phyloP scores from a whole-genome alignment of 2,888 invertebrate species.

The Crocallis elinguaria region DNA sequence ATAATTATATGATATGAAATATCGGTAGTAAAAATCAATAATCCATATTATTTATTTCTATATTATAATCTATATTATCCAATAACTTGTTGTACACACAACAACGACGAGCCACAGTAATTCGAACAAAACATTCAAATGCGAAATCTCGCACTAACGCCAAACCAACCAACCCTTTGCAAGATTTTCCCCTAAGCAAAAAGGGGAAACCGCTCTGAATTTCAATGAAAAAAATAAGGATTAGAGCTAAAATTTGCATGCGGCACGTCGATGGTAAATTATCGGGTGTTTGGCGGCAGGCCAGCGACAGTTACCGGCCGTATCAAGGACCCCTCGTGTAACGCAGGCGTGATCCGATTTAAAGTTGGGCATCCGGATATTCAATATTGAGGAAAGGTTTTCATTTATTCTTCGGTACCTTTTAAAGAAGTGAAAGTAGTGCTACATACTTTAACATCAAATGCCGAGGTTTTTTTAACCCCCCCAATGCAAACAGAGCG shows the following conservation, averaged over 20 bases:
- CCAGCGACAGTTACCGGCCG: slow-evolving; percentile 64
- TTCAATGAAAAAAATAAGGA: slow-evolving; percentile 61
- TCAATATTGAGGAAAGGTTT: slow-evolving; percentile 9
- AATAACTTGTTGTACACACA: no score
- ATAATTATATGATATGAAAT: no score
- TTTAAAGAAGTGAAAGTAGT: no score
- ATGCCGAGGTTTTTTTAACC: no score
- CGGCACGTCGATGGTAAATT: slow-evolving; percentile 70
- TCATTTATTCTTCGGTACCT: not conserved
- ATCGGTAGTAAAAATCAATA: no score
- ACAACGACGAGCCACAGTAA: no score
- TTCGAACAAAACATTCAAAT: slow-evolving; percentile 26
- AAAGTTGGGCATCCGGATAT: slow-evolving; percentile 32
- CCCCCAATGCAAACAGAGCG: no score
- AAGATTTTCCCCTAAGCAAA: slow-evolving; percentile 28
- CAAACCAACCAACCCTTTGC: slow-evolving; percentile 25
- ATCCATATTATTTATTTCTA: no score
- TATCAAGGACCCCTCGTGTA: slow-evolving; percentile 52
- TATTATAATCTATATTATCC: no score
- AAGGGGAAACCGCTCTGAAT: slow-evolving; percentile 44
- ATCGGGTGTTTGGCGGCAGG: slow-evolving; percentile 68
- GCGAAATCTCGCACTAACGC: slow-evolving; percentile 7
- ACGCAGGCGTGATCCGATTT: slow-evolving; percentile 23
- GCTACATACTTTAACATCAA: no score
- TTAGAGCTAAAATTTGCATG: slow-evolving; percentile 67